Percentiles rank a stretch among this genome's conserved stretches.
phyloP scores from a whole-genome alignment of 2,113 vertebrate species.

The Fulmarus glacialis region DNA sequence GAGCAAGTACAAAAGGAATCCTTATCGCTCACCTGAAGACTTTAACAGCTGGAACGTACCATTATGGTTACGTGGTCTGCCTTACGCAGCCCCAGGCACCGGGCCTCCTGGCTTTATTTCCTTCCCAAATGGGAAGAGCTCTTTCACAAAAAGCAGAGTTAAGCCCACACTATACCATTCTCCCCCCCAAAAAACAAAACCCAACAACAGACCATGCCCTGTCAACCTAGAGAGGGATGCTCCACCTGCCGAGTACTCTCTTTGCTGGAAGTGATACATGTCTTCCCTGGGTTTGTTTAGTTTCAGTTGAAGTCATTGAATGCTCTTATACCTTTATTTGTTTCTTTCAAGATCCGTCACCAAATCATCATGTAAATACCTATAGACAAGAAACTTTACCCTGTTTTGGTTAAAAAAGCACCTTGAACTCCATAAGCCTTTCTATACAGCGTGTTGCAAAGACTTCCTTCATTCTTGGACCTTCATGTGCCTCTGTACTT shows the following conservation, averaged over 20 bases:
- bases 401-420: not conserved
- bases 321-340: not conserved
- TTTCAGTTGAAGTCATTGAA: accelerated
- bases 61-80: accelerated
- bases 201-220: accelerated
- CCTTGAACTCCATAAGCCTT: not conserved
- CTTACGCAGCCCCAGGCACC: not conserved
- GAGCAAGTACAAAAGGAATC: not conserved
- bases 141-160: not conserved
- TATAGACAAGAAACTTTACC: accelerated
- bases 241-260: accelerated
- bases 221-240: not conserved
- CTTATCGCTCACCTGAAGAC: not conserved
- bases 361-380: accelerated
- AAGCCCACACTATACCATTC: accelerated
- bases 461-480: accelerated
- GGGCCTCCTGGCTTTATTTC: accelerated
- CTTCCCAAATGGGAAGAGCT: accelerated
- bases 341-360: not conserved
- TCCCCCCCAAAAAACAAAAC: too few species aligned
- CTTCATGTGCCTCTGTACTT: too few species aligned
- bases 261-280: accelerated
- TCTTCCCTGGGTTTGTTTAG: not conserved
- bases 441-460: accelerated
- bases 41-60: not conserved